Base-by-base conservation (phyloP, 2,113 vertebrate species). In the Platichthys flesus region DNA sequence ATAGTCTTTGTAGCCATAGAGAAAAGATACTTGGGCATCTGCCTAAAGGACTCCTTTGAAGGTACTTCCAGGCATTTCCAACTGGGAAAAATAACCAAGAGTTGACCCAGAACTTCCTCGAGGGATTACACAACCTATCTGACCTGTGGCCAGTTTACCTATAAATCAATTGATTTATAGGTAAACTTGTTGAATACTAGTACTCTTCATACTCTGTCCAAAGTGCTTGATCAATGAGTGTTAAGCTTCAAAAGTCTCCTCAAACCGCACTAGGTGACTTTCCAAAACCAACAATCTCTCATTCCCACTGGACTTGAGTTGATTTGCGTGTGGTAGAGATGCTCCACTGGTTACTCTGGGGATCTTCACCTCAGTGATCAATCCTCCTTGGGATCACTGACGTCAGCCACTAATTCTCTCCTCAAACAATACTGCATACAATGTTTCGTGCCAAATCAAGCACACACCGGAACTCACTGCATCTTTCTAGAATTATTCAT, bases 401-500 rank as follows among this genome's bases (percentile, higher is more conserved):
- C 1, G 4, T 42, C 56, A 67, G 23, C 21, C 16, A 28, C 56
- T 21, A 45, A 16, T 54, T 13, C 14, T 79, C 31, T 67, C 47
- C 63, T 67, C 8, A 57, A 23, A 28, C 15, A 55, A 9, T 18
- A 35, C 9, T 2, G 35, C 15, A 63, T 26, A 5, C 45, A 28
- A 45, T 40, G 13, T 62, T 54, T 40, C 12, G 16, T 68, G 54
- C 26, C 71, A 76, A 61, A 12, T 61, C 42, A 59, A 67, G 35
- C 45, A 52, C 56, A 15, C 5, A 31, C 31, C 6, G 31, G 31
- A 31, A 26, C 12, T 18, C 7, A 26, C 31, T 49, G 52, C 15
- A 5, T 10, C n/a, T n/a, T 14, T 42, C 12, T 14, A 47, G 21
- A 4, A 26, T 37, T 9, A 51, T 15, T 18, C 60, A 26, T 56